Evolutionary conservation across 2,113 vertebrate genomes (phyloP), one percentile per base, ranked within the genome.

Genomic region (Polyodon spathula): DNA sequence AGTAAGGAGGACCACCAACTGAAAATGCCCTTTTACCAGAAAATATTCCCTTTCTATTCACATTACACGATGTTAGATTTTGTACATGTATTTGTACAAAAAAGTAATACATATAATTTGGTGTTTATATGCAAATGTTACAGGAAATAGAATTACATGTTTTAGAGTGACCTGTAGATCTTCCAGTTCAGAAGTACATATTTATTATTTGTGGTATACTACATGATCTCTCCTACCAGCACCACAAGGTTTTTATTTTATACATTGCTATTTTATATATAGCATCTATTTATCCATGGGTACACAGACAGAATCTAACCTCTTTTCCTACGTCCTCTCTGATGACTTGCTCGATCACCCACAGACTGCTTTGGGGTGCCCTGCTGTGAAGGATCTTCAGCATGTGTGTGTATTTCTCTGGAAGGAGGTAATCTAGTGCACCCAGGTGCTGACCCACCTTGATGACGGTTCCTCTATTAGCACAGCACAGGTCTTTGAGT

Each of bases 401-500:
- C 0, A 92, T 97, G 75, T 85, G 84, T 6, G 96, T 99, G 80
- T 98, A 99, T 75, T 98, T 94, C 60, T 89, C 86, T 0, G 96
- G 96, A 57, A 99, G 77, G 59, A 99, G 87, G 74, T 97, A 98
- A 65, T 98, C 94, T 59, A 99, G 83, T 0, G 94, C 92, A 1
- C 93, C 95, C 11, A 99, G 81, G 76, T 99, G 94, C 77, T 99
- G 96, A 4, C 96, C 96, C 68, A 98, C 92, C 77, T 99, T 99
- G 81, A 99, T 97, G 81, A 95, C 98, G 2, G 94, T 99, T 57
- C 96, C 96, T 63, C 95, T 73, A 81, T 99, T 99, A 68, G 90
- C 88, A n/a, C 93, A 94, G 78, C 96, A 99, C 70, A 99, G 74
- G 58, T 94, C 88, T 48, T 86, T 81, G 11, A 99, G 90, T 38